phyloP scores from a whole-genome alignment of 2,113 vertebrate species.

The Lampris incognitus region DNA sequence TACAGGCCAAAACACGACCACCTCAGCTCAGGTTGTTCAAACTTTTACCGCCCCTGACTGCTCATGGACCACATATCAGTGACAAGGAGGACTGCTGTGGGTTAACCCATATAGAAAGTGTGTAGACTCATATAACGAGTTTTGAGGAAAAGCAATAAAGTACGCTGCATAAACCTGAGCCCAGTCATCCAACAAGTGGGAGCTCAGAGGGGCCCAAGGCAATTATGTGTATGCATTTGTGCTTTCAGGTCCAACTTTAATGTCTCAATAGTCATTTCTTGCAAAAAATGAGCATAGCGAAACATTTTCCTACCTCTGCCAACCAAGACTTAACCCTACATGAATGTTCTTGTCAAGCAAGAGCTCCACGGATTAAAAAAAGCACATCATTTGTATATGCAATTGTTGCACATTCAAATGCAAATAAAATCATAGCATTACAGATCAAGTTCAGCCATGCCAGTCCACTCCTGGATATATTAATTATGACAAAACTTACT shows the following conservation, averaged over 20 bases:
- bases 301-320: constrained; percentile 3
- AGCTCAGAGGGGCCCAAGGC: neutral
- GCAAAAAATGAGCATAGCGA: constrained; percentile 25
- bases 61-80: constrained; percentile 25
- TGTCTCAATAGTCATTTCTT: constrained; percentile 43
- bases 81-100: constrained; percentile 40
- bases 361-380: neutral
- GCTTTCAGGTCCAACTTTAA: constrained; percentile 34
- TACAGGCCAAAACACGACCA: constrained; percentile 16
- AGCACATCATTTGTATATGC: constrained; percentile 26
- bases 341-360: neutral
- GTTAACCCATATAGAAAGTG: constrained; percentile 46
- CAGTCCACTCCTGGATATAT: neutral
- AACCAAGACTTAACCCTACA: neutral
- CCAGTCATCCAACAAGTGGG: neutral
- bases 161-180: neutral
- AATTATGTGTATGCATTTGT: constrained; percentile 22
- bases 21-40: neutral
- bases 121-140: constrained; percentile 63
- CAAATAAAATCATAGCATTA: constrained; percentile 11
- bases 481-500: neutral
- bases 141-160: neutral
- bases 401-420: constrained; percentile 25
- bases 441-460: neutral
- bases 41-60: constrained; percentile 4